phyloP scores from a whole-genome alignment of 2,888 invertebrate genomes.

The Leptura quadrifasciata region DNA sequence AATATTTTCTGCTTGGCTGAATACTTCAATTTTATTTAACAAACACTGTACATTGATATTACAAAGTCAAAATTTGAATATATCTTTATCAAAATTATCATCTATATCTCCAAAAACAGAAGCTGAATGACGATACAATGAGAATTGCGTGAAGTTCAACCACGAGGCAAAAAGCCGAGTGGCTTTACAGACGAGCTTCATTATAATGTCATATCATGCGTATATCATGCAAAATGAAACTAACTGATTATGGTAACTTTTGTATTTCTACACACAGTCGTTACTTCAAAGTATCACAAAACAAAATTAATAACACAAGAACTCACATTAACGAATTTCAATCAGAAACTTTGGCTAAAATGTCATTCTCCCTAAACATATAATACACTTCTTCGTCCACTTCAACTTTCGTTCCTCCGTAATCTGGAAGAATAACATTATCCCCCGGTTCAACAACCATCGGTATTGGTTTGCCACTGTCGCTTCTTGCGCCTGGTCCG shows the following conservation, averaged over 20 bases:
- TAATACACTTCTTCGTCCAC: constrained; percentile 92
- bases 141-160: no score
- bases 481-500: constrained; percentile 62
- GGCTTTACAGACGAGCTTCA: no score
- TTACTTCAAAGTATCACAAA: not conserved
- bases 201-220: no score
- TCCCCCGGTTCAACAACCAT: constrained; percentile 91
- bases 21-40: no score
- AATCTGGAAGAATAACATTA: constrained; percentile 95
- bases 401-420: constrained; percentile 95
- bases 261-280: not conserved
- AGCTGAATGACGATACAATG: no score
- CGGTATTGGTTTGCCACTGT: constrained; percentile 87
- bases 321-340: not conserved
- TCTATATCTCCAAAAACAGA: no score
- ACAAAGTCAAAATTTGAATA: no score
- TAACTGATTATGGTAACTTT: not conserved
- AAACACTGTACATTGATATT: no score
- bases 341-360: constrained; percentile 87
- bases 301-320: not conserved
- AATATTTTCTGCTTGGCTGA: no score
- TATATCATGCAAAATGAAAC: no score
- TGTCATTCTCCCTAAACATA: constrained; percentile 94
- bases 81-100: no score
- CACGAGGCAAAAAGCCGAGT: no score